Evolutionary conservation across 2,888 invertebrate species (phyloP), one percentile per base, ranked within the genome.

Genomic region (Alloscopus bannaensis): DNA sequence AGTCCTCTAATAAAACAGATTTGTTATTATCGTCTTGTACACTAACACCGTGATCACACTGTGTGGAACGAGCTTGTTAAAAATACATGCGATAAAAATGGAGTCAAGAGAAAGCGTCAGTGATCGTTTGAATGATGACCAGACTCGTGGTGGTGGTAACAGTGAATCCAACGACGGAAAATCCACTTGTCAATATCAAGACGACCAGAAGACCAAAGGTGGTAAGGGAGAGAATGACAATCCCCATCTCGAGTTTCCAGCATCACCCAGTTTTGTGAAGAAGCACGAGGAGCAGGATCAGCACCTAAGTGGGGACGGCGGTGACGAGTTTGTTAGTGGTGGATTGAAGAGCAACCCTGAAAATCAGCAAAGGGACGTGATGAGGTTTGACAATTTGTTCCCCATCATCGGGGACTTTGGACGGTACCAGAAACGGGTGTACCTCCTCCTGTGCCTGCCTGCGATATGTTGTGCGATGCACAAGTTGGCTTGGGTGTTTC

Each of bases 381-480:
- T 93, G 93, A 91, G 92, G 70, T 93, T 93, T 88, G 93, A 94
- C 87, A 93, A 92, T 83, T 91, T 93, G 24, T 90, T 94, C 73
- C 89, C 90, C 1, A 89, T 91, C 76, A 88, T 93, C 88, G 93
- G 93, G 52, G 92, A 93, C 85, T 93, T 93, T 86, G 93, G 93
- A 22, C 90, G 89, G 59, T 93, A 93, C 87, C 94, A 94, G 87
- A 91, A 90, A 84, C 89, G 92, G 81, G 92, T 93, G 81, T 93
- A 92, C 87, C 89, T 93, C 80, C 88, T 93, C 52, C 89, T 94
- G 52, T 93, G 93, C 86, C 88, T 93, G 60, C 93, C 93, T 22
- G 92, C 93, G 6, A 92, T 94, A 86, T 90, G 92, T 18, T 93
- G 93, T 88, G 93, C 93, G 60, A 92, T 94, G 85, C 93, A 93